Evolutionary conservation across 2,113 vertebrate genomes (phyloP).

Genomic region (Machaerirhynchus nigripectus): DNA sequence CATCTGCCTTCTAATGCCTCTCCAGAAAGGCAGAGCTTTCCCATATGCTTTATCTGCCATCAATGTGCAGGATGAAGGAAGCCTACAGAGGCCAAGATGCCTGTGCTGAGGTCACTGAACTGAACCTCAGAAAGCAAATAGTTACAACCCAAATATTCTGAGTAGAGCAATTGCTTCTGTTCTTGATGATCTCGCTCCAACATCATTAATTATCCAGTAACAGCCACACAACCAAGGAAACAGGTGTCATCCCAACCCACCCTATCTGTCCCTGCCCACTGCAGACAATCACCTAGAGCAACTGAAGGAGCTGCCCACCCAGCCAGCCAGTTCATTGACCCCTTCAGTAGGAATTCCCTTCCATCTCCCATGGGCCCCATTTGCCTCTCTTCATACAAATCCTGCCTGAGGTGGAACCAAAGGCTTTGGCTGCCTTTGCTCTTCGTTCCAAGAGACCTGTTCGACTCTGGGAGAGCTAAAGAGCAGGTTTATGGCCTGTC

Average conservation of each 20-base stretch:
- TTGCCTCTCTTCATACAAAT: not conserved
- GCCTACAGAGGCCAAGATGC: not conserved
- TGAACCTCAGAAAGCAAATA: not conserved
- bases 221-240: not conserved
- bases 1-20: not conserved
- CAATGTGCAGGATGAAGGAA: not conserved
- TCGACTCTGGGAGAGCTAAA: not conserved
- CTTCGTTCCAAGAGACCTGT: not conserved
- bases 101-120: not conserved
- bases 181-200: not conserved
- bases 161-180: not conserved
- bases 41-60: not conserved
- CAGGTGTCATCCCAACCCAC: not conserved
- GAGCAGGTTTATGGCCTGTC: not conserved
- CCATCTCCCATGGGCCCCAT: rapidly evolving
- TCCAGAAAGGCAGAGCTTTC: not conserved
- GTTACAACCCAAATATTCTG: not conserved
- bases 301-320: not conserved
- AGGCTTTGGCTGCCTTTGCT: not conserved
- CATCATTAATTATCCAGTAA: not conserved
- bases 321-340: rapidly evolving
- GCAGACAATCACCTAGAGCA: not conserved
- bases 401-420: not conserved
- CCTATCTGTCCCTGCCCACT: not conserved
- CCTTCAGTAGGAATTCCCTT: not conserved